phyloP scores from a whole-genome alignment of 2,888 invertebrate genomes.

The Lasioglossum zephyrum region DNA sequence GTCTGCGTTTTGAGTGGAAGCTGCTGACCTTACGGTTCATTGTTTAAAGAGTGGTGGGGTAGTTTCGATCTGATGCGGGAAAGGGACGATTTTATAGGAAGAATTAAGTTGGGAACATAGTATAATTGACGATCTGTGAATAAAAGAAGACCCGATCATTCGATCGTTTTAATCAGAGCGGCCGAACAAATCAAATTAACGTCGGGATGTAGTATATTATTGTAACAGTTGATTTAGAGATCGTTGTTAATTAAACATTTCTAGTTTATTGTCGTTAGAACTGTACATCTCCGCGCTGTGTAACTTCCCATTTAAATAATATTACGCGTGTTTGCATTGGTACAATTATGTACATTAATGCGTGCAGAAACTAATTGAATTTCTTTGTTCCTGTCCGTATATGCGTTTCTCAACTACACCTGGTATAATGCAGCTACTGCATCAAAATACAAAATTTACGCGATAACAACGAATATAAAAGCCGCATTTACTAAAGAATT shows the following conservation, averaged over 20 bases:
- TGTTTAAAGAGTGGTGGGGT: not conserved
- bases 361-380: not conserved
- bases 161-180: not conserved
- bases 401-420: not conserved
- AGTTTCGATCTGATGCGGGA: not conserved
- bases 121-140: not conserved
- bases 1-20: not conserved
- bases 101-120: not conserved
- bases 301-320: slow-evolving; percentile 5
- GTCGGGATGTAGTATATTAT: not conserved
- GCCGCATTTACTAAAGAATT: not conserved
- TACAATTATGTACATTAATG: not conserved
- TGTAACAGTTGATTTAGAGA: not conserved
- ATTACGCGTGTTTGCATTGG: not conserved
- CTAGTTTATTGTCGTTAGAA: not conserved
- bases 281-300: not conserved
- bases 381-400: not conserved
- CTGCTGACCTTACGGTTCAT: not conserved
- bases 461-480: not conserved
- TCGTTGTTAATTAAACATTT: slow-evolving; percentile 10
- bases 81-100: not conserved
- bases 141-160: not conserved
- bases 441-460: not conserved
- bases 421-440: not conserved
- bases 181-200: not conserved